These are phyloP conservation scores for Brachionichthys hirsutus DNA, from an alignment of 2,113 vertebrate species.

Conservation along the genomic window DNA sequence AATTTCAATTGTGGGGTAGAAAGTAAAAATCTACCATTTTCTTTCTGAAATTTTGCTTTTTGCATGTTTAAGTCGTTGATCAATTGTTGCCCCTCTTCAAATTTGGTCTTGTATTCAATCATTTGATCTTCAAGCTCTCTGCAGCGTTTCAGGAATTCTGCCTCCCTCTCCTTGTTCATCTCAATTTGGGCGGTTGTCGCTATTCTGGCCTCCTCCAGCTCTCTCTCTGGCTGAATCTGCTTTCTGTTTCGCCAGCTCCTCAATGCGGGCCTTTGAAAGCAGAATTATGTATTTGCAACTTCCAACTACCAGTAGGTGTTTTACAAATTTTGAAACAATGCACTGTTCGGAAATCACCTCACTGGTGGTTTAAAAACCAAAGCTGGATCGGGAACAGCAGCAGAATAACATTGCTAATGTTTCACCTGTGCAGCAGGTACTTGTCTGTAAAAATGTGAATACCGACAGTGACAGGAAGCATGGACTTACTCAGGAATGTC, in stretches of 20 bases:
- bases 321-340: too few species aligned
- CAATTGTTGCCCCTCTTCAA: slow-evolving; percentile 80
- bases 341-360: slow-evolving; percentile 73
- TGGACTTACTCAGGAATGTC: too few species aligned
- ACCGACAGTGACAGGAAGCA: too few species aligned
- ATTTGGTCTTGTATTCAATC: slow-evolving; percentile 78
- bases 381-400: too few species aligned
- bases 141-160: slow-evolving; percentile 76
- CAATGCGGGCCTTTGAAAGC: slow-evolving; percentile 66
- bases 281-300: neutral
- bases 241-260: slow-evolving; percentile 79
- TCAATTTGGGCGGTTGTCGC: slow-evolving; percentile 79
- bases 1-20: neutral
- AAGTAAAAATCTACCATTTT: slow-evolving; percentile 77
- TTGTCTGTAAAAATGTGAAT: too few species aligned
- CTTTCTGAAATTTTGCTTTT: slow-evolving; percentile 84
- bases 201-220: slow-evolving; percentile 81
- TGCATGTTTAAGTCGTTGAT: slow-evolving; percentile 83
- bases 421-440: too few species aligned
- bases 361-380: too few species aligned
- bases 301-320: neutral
- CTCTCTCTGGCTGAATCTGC: slow-evolving; percentile 76
- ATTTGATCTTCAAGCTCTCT: slow-evolving; percentile 83
- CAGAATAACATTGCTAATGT: too few species aligned
- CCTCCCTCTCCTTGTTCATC: slow-evolving; percentile 81